Evolutionary conservation across 2,888 invertebrate species (phyloP), one percentile per base, ranked within the genome.

Genomic region (Scaptomyza polygonia): DNA sequence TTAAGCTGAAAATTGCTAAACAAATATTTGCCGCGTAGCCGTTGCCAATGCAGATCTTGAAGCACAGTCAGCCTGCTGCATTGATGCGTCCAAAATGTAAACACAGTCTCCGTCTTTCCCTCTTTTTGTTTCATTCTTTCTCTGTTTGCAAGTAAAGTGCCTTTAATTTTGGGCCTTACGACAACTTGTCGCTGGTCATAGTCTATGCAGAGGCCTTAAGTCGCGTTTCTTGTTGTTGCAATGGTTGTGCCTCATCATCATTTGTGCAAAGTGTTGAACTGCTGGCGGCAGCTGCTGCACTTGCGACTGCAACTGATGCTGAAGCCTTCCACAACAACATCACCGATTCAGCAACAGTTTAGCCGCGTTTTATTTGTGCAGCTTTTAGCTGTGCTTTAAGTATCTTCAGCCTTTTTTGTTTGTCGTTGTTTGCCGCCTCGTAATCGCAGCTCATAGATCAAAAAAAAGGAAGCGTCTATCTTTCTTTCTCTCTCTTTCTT

Each of bases 1-100:
- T 88, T 86, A 89, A 86, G 88, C 84, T 82, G 89, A 88, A 88
- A 88, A 88, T 89, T 83, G 86, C 81, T 79, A 76, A 70, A 63
- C 82, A 89, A 89, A 89, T 89, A 89, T 89, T 89, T 88, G 16
- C 9, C 16, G 66, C 87, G 74, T 76, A 82, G 63, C 58, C 49
- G 36, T 36, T 39, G 64, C 64, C 55, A 53, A 56, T 63, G 76
- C 62, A 68, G 64, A 56, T 80, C 74, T 79, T 25, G 54, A 16
- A n/a, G 39, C 16, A 16, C 39, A 39, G 9, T 9, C 16, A 16
- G 63, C 65, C 72, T 76, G 69, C 86, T 82, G 82, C 88, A 82
- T 69, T 78, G 75, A 87, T 85, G 82, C 87, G 58, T 70, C 66
- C 16, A 18, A 61, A 51, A 58, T 32, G 36, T 54, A 45, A 53